Evolutionary conservation across 2,888 invertebrate species (phyloP).

Genomic region (Hydrotaea cyrtoneurina): DNA sequence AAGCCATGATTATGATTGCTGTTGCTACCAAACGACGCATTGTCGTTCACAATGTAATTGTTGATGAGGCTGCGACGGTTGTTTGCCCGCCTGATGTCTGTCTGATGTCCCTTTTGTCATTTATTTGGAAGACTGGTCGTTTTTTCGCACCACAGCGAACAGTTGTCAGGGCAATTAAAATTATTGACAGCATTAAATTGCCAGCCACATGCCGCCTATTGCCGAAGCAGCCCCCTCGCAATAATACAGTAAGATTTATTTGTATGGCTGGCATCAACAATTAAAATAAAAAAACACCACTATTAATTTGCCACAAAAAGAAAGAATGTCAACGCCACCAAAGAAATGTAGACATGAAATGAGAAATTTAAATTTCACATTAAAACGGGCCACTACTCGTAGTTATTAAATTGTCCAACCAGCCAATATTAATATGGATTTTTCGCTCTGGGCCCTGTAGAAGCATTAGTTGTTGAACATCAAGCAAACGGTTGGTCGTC

Average conservation of each 20-base stretch:
- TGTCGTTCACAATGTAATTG: slow-evolving; percentile 16
- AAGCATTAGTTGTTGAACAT: slow-evolving; percentile 48
- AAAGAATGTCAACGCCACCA: neutral
- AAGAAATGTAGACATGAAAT: too few species aligned
- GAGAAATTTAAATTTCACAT: neutral
- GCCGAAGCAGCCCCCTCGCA: neutral
- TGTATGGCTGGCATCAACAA: neutral
- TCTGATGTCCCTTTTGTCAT: neutral
- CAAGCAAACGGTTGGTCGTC: neutral
- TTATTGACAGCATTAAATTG: slow-evolving; percentile 56
- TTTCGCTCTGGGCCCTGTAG: neutral
- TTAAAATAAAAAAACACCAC: slow-evolving; percentile 21
- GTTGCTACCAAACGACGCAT: neutral
- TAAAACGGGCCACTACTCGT: neutral
- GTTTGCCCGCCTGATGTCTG: slow-evolving; percentile 1
- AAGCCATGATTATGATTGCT: slow-evolving; percentile 37
- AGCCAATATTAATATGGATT: slow-evolving; percentile 23
- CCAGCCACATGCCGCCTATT: neutral
- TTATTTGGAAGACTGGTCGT: neutral
- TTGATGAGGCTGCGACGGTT: neutral
- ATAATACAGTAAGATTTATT: slow-evolving; percentile 51
- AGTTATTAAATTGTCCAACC: neutral
- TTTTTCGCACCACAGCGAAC: neutral
- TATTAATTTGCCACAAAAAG: slow-evolving; percentile 34
- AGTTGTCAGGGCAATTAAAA: slow-evolving; percentile 48